phyloP scores from a whole-genome alignment of 1,140 invertebrate genomes.

The Leptinotarsa defecta region DNA sequence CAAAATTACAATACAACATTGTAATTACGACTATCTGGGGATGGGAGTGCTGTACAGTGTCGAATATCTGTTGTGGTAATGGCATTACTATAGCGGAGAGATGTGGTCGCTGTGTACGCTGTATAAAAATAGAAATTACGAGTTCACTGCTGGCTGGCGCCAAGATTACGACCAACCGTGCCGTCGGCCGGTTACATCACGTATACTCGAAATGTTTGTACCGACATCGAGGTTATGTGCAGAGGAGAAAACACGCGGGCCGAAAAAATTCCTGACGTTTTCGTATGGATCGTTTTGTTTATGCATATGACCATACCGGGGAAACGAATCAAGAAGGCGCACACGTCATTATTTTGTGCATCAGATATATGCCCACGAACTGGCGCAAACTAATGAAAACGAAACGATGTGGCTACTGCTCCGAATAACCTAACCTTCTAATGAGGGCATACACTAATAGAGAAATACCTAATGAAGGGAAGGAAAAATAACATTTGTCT shows the following conservation, averaged over 20 bases:
- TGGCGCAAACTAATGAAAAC: no score
- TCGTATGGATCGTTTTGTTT: neutral
- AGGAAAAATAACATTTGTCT: no score
- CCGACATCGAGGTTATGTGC: constrained; percentile 24
- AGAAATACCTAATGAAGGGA: no score
- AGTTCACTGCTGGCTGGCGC: constrained; percentile 36
- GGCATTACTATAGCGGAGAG: neutral
- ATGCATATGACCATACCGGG: no score
- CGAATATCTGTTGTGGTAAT: constrained; percentile 12
- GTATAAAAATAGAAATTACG: constrained; percentile 42
- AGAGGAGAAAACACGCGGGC: neutral
- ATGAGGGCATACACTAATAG: no score
- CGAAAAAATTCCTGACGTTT: neutral
- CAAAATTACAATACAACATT: neutral
- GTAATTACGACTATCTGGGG: neutral
- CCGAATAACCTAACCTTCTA: no score
- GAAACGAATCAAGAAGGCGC: no score
- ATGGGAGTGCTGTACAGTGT: constrained; percentile 19
- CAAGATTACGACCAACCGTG: constrained; percentile 39
- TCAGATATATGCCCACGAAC: no score
- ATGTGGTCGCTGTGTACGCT: neutral
- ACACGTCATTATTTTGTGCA: no score
- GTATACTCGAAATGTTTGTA: constrained; percentile 32
- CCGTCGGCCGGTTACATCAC: constrained; percentile 36
- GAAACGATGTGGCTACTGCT: no score